Evolutionary conservation across 2,888 invertebrate genomes (phyloP).

Genomic region (Drosophila prostipennis): DNA sequence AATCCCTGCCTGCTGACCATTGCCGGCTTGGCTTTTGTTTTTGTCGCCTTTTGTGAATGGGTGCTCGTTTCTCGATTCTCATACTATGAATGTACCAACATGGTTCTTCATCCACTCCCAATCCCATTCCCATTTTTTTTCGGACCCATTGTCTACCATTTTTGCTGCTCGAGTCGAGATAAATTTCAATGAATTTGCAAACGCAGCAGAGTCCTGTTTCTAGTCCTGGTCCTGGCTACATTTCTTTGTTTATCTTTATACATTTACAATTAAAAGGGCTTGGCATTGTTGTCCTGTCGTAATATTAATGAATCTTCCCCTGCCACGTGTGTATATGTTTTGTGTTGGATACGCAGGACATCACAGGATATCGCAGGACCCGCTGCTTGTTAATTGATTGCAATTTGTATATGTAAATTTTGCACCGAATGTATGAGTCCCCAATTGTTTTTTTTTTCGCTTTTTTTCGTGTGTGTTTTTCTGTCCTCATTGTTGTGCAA

Average conservation of each 20-base stretch:
- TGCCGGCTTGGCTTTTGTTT: conserved; percentile 40
- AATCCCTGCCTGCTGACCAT: conserved; percentile 33
- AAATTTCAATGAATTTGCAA: conserved; percentile 77
- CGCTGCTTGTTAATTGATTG: conserved; percentile 82
- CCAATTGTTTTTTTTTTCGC: conserved; percentile 3
- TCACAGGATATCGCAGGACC: conserved; percentile 30
- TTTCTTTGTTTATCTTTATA: conserved; percentile 77
- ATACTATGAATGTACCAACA: conserved; percentile 3
- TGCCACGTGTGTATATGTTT: background rate
- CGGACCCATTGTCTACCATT: conserved; percentile 46
- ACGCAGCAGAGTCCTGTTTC: conserved; percentile 45
- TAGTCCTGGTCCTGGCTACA: conserved; percentile 50
- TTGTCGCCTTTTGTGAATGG: conserved; percentile 43
- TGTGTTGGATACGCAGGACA: conserved; percentile 21
- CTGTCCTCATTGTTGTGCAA: conserved; percentile 46
- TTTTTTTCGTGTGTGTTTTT: background rate
- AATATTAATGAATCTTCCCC: conserved; percentile 74
- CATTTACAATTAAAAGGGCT: conserved; percentile 78
- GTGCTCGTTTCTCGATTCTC: conserved; percentile 3
- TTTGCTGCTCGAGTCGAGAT: conserved; percentile 58
- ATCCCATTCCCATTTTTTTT: background rate
- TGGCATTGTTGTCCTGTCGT: conserved; percentile 68
- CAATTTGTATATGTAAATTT: conserved; percentile 83
- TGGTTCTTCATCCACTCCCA: background rate
- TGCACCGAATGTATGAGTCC: conserved; percentile 24